phyloP scores from a whole-genome alignment of 2,113 vertebrate species.

The Monopterus albus region DNA sequence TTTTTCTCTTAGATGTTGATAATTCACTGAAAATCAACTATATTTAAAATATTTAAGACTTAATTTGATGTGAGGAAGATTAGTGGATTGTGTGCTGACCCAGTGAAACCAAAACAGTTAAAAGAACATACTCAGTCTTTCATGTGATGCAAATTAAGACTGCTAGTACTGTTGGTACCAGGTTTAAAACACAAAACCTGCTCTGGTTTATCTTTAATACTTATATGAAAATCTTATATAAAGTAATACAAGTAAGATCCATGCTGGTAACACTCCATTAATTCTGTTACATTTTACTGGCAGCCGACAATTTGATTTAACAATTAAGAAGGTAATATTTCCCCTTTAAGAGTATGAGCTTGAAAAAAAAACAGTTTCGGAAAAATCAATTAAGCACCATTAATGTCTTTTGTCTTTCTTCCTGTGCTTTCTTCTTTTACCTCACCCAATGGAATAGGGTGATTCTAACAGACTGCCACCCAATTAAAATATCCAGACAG shows the following conservation, averaged over 20 bases:
- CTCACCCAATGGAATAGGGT: background rate
- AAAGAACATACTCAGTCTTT: background rate
- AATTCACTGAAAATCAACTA: background rate
- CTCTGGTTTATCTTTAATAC: background rate
- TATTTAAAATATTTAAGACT: background rate
- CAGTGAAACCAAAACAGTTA: background rate
- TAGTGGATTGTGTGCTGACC: background rate
- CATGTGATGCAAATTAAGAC: background rate
- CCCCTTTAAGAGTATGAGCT: background rate
- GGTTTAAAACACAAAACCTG: background rate
- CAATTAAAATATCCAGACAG: background rate
- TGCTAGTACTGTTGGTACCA: background rate
- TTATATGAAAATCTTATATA: background rate
- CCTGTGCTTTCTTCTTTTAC: background rate
- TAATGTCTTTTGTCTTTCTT: background rate
- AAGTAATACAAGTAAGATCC: background rate
- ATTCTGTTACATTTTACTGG: slow-evolving; percentile 14
- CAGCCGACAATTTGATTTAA: slow-evolving; percentile 1
- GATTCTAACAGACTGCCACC: background rate
- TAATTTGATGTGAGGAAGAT: background rate
- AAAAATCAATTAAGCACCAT: slow-evolving; percentile 11
- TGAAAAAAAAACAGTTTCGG: slow-evolving; percentile 9
- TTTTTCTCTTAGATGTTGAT: background rate
- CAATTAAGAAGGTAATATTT: slow-evolving; percentile 26
- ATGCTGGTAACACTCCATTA: background rate